A percentile compares a stretch with the other conserved stretches of the same genome.
These are phyloP conservation scores for Onthophagus sagittarius DNA, from an alignment of 2,888 invertebrate species.

Conservation along the genomic window DNA sequence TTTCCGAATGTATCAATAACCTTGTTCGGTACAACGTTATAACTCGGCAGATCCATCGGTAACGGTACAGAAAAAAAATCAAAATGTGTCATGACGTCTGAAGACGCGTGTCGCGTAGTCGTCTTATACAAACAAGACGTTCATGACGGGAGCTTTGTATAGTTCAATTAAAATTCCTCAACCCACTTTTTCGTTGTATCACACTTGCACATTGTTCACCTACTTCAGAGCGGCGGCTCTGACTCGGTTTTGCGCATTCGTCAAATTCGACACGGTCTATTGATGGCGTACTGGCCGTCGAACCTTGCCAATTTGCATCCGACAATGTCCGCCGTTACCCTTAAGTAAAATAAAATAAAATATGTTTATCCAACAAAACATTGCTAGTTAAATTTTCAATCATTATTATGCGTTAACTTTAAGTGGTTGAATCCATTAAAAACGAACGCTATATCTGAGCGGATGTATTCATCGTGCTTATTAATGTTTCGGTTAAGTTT, in stretches of 20 bases:
- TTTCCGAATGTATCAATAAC: background rate
- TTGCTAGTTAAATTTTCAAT: background rate
- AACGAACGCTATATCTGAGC: background rate
- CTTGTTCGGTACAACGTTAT: background rate
- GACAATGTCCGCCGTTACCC: too few relatives aligned
- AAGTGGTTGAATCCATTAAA: background rate
- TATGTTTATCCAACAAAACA: background rate
- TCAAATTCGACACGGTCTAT: background rate
- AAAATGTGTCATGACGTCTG: background rate
- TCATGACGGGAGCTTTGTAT: background rate
- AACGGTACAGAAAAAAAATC: background rate
- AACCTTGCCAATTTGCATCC: background rate
- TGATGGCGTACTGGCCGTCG: background rate
- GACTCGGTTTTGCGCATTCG: background rate
- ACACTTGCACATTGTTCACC: constrained; percentile 1
- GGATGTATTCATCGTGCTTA: background rate
- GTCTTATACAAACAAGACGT: background rate
- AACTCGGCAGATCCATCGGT: background rate
- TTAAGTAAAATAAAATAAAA: background rate
- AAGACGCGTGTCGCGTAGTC: background rate
- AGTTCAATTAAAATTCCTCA: constrained; percentile 9
- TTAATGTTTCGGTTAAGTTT: background rate
- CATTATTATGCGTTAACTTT: background rate
- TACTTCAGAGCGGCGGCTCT: background rate
- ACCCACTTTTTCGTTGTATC: constrained; percentile 4